Percentiles rank a stretch among this genome's conserved stretches.
These are phyloP conservation scores for Bolinopsis microptera DNA, from an alignment of 37 sponge, comb jelly and placozoan species.

Conservation along the genomic window DNA sequence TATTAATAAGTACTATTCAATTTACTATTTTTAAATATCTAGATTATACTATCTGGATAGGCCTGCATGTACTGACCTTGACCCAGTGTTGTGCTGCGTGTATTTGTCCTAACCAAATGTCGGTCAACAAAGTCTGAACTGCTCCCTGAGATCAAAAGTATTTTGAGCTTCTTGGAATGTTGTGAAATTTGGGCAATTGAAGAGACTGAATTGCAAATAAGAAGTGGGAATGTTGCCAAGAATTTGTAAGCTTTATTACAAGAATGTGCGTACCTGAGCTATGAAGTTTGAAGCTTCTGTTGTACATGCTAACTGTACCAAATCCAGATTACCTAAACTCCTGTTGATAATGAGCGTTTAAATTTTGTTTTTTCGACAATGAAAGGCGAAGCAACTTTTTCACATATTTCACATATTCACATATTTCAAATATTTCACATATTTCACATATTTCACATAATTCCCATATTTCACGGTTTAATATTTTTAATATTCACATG, in stretches of 20 bases:
- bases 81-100: constrained; percentile 13
- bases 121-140: background rate
- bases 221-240: too few relatives aligned
- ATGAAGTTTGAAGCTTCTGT: background rate
- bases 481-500: background rate
- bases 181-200: too few relatives aligned
- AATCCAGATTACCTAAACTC: background rate
- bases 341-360: background rate
- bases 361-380: too few relatives aligned
- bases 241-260: too few relatives aligned
- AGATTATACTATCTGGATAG: background rate
- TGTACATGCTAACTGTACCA: background rate
- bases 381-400: too few relatives aligned
- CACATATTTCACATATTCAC: too few relatives aligned
- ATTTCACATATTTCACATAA: too few relatives aligned
- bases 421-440: too few relatives aligned
- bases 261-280: background rate
- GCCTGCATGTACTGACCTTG: background rate
- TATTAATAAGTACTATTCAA: background rate
- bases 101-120: constrained; percentile 26
- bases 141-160: background rate
- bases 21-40: background rate
- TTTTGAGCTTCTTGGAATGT: background rate
- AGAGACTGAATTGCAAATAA: too few relatives aligned
- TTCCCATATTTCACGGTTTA: too few relatives aligned